Conservation (phyloP, 2,888 invertebrate species). For the Agrochola litura region DNA sequence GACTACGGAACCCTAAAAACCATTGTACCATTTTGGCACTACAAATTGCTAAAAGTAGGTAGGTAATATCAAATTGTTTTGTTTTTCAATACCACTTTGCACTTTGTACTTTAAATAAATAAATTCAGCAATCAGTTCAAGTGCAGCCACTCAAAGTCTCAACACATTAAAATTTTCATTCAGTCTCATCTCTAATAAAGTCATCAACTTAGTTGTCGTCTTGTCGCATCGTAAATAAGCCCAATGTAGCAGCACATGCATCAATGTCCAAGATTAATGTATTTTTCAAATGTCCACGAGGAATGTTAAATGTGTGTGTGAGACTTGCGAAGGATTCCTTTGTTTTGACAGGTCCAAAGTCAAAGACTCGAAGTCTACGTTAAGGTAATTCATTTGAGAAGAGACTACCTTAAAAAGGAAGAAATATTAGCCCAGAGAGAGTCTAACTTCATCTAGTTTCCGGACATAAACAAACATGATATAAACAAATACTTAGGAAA, state of each 20-base stretch:
- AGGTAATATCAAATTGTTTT: not conserved
- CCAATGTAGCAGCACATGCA: constrained; percentile 22
- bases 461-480: too few species aligned
- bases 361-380: not conserved
- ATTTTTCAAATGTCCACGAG: constrained; percentile 29
- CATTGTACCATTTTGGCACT: not conserved
- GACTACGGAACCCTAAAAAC: too few species aligned
- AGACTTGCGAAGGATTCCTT: constrained; percentile 23
- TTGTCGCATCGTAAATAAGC: constrained; percentile 34
- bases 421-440: not conserved
- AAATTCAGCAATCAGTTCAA: not conserved
- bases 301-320: constrained; percentile 28
- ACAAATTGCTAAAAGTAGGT: not conserved
- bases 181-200: constrained; percentile 48
- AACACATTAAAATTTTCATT: constrained; percentile 56
- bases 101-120: too few species aligned
- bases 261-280: constrained; percentile 45
- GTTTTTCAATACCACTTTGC: not conserved
- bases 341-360: constrained; percentile 24
- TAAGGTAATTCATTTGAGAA: constrained; percentile 9
- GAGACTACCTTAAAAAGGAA: not conserved
- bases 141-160: not conserved
- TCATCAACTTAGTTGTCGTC: constrained; percentile 41
- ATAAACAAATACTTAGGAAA: not conserved
- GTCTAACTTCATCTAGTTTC: not conserved